A percentile compares a stretch with the other conserved stretches of the same genome.
Conservation (phyloP, 2,113 vertebrate species). For the Thinocorus orbignyianus region DNA sequence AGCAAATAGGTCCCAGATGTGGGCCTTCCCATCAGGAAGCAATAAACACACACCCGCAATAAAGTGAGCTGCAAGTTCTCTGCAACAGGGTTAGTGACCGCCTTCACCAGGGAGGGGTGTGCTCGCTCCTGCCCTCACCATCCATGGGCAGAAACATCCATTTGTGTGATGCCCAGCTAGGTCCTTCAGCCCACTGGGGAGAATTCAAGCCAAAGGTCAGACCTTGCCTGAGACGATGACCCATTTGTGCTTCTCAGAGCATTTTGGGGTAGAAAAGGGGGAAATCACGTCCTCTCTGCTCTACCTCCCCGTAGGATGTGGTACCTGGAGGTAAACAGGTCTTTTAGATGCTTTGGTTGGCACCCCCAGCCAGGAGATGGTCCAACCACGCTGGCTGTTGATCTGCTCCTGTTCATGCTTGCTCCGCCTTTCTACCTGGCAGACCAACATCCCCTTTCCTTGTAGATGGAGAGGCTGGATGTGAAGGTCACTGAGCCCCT, state of each 20-base stretch:
- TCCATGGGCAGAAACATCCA: not conserved
- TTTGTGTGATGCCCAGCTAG: not conserved
- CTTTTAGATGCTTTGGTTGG: not conserved
- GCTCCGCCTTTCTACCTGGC: not conserved
- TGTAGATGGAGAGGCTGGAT: conserved; percentile 80
- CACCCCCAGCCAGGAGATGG: not conserved
- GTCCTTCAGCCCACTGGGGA: not conserved
- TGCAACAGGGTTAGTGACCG: not conserved
- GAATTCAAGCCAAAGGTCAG: not conserved
- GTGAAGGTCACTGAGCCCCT: conserved; percentile 73
- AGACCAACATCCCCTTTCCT: not conserved
- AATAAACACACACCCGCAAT: not conserved
- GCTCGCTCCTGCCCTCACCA: not conserved
- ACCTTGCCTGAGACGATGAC: not conserved
- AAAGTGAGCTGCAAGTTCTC: not conserved
- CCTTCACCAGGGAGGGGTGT: not conserved
- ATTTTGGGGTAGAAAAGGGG: not conserved
- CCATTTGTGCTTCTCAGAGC: not conserved
- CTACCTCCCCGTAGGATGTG: rapidly evolving
- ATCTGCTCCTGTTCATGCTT: not conserved
- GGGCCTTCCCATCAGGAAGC: not conserved
- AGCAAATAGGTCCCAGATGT: not conserved
- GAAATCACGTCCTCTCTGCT: not conserved
- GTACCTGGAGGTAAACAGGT: not conserved
- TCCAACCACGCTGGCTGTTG: not conserved